Evolutionary conservation across 2,113 vertebrate species (phyloP), one percentile per base, ranked within the genome.

Genomic region (Uropsilus gracilis): DNA sequence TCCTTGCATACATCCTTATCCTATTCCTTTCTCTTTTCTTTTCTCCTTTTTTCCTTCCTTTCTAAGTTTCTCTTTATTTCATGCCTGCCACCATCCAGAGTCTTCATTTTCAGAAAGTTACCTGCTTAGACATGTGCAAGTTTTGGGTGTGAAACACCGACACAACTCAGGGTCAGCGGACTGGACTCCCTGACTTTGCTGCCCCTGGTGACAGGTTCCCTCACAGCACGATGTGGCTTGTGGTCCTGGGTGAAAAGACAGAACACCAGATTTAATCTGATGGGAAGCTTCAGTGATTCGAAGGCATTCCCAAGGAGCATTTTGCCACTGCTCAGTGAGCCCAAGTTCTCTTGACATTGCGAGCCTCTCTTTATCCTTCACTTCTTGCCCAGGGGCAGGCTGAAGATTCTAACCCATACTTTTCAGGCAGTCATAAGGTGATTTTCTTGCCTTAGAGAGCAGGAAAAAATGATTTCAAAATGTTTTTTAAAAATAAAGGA

Each of bases 261-360:
- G 84, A 57, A 28, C 11, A 8, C 3, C 50, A 85, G 96, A 94
- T 96, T 63, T 88, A 66, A 96, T 95, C 84, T 90, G 84, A 85
- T 63, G 94, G 73, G 37, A 18, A 4, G 63, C 95, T 97, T 89
- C 8, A 17, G 75, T 32, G 0, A 0, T n/a, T 12, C 0, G 0
- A 78, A 97, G 96, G 91, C 95, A 98, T 97, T 78, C 76, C 55
- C 81, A 69, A 64, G 53, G 32, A 57, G 12, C 24, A n/a, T 3
- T 84, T 61, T 46, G 44, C 48, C 34, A 42, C 39, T 48, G 26
- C 63, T n/a, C 0, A 12, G 5, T 59, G 66, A 89, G 37, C 57
- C 57, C 37, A 28, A 61, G 26, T 20, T 75, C 28, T 37, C 20
- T 87, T 89, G 73, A 68, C 64, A 44, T 55, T 26, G 66, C 50